Percentiles rank a stretch among this genome's conserved stretches.
Conservation (phyloP, 2,797 vertebrate genomes). For the Tinamus major region DNA sequence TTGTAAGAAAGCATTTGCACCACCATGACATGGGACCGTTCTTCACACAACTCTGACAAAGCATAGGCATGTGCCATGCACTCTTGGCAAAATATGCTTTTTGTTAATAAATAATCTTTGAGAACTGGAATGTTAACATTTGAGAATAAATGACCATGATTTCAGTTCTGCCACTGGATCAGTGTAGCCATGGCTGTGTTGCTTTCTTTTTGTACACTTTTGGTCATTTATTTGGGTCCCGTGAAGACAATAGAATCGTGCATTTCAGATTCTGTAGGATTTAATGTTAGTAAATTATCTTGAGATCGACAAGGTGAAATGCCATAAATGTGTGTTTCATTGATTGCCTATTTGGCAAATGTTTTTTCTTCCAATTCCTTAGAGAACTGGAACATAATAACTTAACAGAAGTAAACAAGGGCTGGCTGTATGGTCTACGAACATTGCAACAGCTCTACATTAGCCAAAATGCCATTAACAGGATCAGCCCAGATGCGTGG, state of each 20-base stretch:
- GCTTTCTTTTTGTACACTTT: not conserved
- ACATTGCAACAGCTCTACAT: slow-evolving; percentile 90
- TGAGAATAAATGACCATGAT: not conserved
- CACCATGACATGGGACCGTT: rapidly evolving
- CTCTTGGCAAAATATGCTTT: not conserved
- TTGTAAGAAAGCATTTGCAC: not conserved
- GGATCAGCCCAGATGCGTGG: slow-evolving; percentile 95
- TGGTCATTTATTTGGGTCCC: not conserved
- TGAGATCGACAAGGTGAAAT: not conserved
- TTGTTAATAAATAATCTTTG: not conserved
- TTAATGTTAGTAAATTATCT: not conserved
- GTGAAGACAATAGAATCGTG: not conserved
- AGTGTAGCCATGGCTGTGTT: not conserved
- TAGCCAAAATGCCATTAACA: slow-evolving; percentile 90
- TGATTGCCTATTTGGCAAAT: slow-evolving; percentile 23
- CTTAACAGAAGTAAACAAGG: slow-evolving; percentile 96
- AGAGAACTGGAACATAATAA: slow-evolving; percentile 98
- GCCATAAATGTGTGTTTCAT: not conserved
- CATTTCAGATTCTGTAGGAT: not conserved
- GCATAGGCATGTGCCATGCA: rapidly evolving
- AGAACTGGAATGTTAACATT: not conserved
- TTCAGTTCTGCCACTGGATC: not conserved
- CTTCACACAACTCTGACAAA: not conserved
- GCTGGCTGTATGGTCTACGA: slow-evolving; percentile 95
- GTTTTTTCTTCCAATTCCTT: slow-evolving; percentile 57